phyloP scores from a whole-genome alignment of 2,888 invertebrate genomes.

The Nephrotoma appendiculata region DNA sequence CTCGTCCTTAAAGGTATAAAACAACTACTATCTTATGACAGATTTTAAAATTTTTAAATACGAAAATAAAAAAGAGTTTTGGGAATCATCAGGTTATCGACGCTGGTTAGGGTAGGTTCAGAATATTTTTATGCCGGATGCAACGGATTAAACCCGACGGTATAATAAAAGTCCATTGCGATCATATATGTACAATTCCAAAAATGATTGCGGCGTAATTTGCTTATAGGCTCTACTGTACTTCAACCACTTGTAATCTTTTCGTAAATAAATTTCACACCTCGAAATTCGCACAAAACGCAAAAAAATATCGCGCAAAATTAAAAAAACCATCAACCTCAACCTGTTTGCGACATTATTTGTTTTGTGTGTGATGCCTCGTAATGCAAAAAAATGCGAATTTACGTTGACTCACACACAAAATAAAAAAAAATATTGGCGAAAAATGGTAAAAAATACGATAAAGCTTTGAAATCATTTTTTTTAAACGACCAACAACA shows the following conservation, averaged over 20 bases:
- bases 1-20: too few species aligned
- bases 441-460: background rate
- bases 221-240: background rate
- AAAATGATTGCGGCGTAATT: background rate
- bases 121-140: background rate
- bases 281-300: background rate
- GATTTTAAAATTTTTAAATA: too few species aligned
- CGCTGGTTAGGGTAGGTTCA: background rate
- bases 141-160: background rate
- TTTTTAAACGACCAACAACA: background rate
- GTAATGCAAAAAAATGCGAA: background rate
- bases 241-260: background rate
- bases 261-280: background rate
- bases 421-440: background rate
- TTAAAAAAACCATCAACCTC: background rate
- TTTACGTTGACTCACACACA: background rate
- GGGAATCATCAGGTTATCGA: too few species aligned
- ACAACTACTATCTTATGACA: too few species aligned
- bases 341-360: background rate
- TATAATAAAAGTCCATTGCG: background rate
- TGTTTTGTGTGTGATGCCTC: background rate
- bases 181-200: background rate
- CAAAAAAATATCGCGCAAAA: background rate
- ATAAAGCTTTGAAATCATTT: background rate
- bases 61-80: too few species aligned